Evolutionary conservation across 2,113 vertebrate genomes (phyloP), one percentile per base, ranked within the genome.

Genomic region (Noctilio leporinus): DNA sequence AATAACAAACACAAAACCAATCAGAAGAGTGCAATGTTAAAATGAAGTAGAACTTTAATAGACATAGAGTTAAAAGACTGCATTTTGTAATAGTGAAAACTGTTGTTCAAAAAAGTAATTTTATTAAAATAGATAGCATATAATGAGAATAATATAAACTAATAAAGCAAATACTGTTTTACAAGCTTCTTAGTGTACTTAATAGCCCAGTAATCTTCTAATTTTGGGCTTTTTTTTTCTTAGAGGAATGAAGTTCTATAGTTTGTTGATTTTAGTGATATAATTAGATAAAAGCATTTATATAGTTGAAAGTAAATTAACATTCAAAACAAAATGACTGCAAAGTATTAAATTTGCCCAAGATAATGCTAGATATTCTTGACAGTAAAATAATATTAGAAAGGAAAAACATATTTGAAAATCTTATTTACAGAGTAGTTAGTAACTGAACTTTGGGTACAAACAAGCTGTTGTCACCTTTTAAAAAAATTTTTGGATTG

Each of bases 241-340:
- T 91, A 93, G 67, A 76, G 76, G 75, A 94, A 70, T 86, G 30
- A 86, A 94, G 82, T 76, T 82, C 20, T 82, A 59, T 45, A 82
- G 19, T 81, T 91, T 94, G 38, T 78, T 86, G 87, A 91, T 86
- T 91, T 53, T 57, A 75, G 28, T 82, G 82, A 62, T 91, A 57
- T n/a, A 33, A 65, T 84, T 84, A 49, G 78, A 28, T 49, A 77
- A 77, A 24, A 24, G 49, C 26, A 59, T 78, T 93, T 51, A 59
- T 49, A 69, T 59, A 90, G 26, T 84, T 69, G 59, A 89, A 51
- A 43, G 49, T 57, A 94, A 84, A 90, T 69, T 57, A 76, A 33
- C 7, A 26, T 76, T 84, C 40, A 17, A 49, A 94, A 49, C 65
- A 65, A 53, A 86, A 86, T 81, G 30, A 82, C 24, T 86, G 33